Evolutionary conservation across 2,113 vertebrate species (phyloP).

Genomic region (Dissostichus mawsoni): DNA sequence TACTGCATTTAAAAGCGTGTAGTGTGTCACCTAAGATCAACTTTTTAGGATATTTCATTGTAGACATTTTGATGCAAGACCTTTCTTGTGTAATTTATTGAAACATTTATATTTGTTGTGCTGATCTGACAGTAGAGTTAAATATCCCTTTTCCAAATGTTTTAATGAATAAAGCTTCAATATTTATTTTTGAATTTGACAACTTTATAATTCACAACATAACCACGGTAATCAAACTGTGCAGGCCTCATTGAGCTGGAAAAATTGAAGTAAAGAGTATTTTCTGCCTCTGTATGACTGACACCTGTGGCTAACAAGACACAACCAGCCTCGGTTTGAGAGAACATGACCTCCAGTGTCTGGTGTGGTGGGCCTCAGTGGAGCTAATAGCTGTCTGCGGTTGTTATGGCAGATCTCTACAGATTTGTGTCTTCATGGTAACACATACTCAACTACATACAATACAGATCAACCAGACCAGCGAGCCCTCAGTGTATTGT

Average conservation of each 20-base stretch:
- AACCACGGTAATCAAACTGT: conserved; percentile 16
- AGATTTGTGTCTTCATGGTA: conserved; percentile 53
- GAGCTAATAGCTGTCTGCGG: conserved; percentile 36
- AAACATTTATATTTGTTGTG: background rate
- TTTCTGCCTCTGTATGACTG: conserved; percentile 43
- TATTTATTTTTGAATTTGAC: conserved; percentile 6
- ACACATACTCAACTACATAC: conserved; percentile 13
- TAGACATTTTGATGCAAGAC: too few species aligned
- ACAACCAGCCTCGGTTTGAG: conserved; percentile 29
- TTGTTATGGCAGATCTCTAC: conserved; percentile 50
- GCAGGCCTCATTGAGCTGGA: conserved; percentile 21
- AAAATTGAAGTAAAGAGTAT: conserved; percentile 32
- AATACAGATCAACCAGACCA: conserved; percentile 25
- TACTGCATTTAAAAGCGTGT: background rate
- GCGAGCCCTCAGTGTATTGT: conserved; percentile 16
- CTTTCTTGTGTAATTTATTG: too few species aligned
- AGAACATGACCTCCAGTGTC: conserved; percentile 17
- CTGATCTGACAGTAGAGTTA: conserved; percentile 16
- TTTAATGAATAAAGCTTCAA: background rate
- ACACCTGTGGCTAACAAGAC: background rate
- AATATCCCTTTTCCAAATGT: background rate
- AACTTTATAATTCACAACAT: conserved; percentile 9
- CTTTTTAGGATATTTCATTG: background rate
- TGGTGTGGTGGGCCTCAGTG: conserved; percentile 15
- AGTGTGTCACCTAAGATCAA: background rate